These are phyloP conservation scores for Crambe crambe DNA, from an alignment of 37 sponge, comb jelly and placozoan species.

Conservation along the genomic window DNA sequence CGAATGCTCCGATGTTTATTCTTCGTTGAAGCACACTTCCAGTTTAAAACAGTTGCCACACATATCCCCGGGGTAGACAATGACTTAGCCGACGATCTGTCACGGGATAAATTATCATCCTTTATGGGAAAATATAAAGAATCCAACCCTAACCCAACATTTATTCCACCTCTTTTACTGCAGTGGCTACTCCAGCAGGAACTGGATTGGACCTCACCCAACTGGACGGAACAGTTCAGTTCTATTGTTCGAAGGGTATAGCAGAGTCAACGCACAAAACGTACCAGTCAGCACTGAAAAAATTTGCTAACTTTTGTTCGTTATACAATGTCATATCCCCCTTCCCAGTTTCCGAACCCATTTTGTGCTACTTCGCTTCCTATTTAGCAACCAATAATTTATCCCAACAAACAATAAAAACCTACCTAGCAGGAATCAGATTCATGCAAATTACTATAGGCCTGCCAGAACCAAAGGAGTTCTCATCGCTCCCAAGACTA, in stretches of 20 bases:
- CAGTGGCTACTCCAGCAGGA: slow-evolving; percentile 25
- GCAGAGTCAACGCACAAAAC: no score
- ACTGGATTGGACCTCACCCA: no score
- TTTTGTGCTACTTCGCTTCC: slow-evolving; percentile 30
- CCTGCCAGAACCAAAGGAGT: slow-evolving; percentile 26
- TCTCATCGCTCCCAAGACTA: slow-evolving; percentile 41
- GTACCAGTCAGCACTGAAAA: slow-evolving; percentile 18
- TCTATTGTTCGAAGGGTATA: slow-evolving; percentile 23
- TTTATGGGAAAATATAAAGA: slow-evolving; percentile 14
- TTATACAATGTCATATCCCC: slow-evolving; percentile 24
- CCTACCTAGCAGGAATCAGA: slow-evolving; percentile 56
- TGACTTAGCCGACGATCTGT: slow-evolving; percentile 42
- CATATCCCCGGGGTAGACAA: slow-evolving; percentile 34
- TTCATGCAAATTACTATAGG: slow-evolving; percentile 42
- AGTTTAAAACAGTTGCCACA: neutral
- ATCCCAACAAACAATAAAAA: slow-evolving; percentile 45
- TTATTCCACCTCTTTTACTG: neutral
- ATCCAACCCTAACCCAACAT: neutral
- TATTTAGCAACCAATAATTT: slow-evolving; percentile 29
- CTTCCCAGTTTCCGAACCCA: slow-evolving; percentile 40
- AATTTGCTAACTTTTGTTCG: slow-evolving; percentile 43
- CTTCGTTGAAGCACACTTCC: slow-evolving; percentile 34
- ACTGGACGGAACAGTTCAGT: slow-evolving; percentile 37
- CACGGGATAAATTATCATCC: no score
- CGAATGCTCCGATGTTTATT: slow-evolving; percentile 36